Evolutionary conservation across 2,888 invertebrate species (phyloP), one percentile per base, ranked within the genome.

Genomic region (Tortricodes alternella): DNA sequence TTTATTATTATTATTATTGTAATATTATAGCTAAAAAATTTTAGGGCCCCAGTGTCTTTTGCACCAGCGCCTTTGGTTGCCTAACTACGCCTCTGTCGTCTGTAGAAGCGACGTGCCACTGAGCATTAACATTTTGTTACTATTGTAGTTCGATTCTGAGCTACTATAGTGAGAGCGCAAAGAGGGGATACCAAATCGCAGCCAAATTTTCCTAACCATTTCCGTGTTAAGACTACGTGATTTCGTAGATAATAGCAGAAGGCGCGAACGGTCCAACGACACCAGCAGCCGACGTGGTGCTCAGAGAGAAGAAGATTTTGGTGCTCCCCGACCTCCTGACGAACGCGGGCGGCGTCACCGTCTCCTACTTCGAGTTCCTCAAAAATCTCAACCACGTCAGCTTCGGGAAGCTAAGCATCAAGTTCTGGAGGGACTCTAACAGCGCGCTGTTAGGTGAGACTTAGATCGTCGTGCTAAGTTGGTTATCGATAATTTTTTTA

Each of bases 211-310:
- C n/a, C n/a, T n/a, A n/a, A 19, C 3, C 1, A 11, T 7, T 37
- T 29, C 1, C 9, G 27, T 0, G 8, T 21, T n/a, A n/a, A n/a
- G n/a, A n/a, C 21, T 21, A 21, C 21, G 21, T 21, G 21, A 21
- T 21, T 21, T 21, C 29, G 4, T 64, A 96, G 95, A 93, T 97
- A 53, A 93, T 97, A 70, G 96, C 94, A 21, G 97, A 97, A 83
- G 97, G 96, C 63, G 97, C 97, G 46, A 97, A 97, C 84, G 97
- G 97, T 0, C 97, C 97, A n/a, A 95, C 94, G 7, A 97, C 96
- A 1, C 96, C 97, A 37, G 95, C 94, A 8, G 97, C 96, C 13
- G 96, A 97, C 79, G 90, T 91, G 67, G 93, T 95, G 46, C 91
- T 98, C 49, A 91, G 94, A 52, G 92, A 94, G 58, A 93, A 93